phyloP scores from a whole-genome alignment of 2,888 invertebrate species.

The Oxyscelio sp. region DNA sequence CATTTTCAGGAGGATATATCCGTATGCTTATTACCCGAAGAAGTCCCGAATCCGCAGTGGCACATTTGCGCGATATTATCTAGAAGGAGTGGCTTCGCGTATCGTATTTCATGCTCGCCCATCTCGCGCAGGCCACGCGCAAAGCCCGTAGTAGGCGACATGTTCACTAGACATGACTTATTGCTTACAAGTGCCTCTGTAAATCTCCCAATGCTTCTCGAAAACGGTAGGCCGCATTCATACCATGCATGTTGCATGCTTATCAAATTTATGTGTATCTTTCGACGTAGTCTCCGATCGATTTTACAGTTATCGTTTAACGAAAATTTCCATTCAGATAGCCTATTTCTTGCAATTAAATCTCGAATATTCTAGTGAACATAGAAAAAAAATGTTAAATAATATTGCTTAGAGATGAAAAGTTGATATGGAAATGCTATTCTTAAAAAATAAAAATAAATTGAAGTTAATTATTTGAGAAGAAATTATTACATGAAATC shows the following conservation, averaged over 20 bases:
- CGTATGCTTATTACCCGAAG: constrained; percentile 48
- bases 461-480: too few species aligned
- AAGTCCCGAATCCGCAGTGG: constrained; percentile 74
- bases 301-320: constrained; percentile 57
- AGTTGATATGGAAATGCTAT: too few species aligned
- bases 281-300: constrained; percentile 41
- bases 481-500: too few species aligned
- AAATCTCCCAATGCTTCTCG: constrained; percentile 80
- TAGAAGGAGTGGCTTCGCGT: constrained; percentile 82
- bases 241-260: constrained; percentile 63
- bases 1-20: constrained; percentile 17
- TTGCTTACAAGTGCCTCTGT: constrained; percentile 86
- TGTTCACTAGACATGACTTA: constrained; percentile 85
- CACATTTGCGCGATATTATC: constrained; percentile 82
- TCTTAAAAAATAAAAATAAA: too few species aligned
- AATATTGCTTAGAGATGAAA: too few species aligned
- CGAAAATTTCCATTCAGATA: constrained; percentile 3
- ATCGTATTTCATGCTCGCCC: constrained; percentile 81
- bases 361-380: too few species aligned
- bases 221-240: constrained; percentile 68
- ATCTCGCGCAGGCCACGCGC: constrained; percentile 82
- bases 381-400: too few species aligned
- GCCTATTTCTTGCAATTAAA: constrained; percentile 3
- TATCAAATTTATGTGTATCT: constrained; percentile 72
- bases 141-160: constrained; percentile 84